Evolutionary conservation across 1,140 invertebrate species (phyloP).

Genomic region (Melipona quadrifasciata): DNA sequence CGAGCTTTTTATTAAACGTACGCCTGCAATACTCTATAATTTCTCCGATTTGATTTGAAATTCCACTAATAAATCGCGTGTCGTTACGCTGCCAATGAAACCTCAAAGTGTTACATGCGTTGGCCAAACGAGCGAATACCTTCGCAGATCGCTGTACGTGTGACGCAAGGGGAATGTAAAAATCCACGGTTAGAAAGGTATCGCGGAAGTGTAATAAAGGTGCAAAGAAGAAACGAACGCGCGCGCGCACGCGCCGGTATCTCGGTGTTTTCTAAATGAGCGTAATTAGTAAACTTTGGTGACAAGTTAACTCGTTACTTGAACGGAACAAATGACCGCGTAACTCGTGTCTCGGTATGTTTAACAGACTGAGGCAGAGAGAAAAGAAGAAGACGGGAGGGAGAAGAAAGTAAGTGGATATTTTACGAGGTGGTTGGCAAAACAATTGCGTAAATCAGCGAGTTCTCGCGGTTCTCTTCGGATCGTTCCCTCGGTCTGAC

Average conservation of each 20-base stretch:
- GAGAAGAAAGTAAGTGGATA: constrained; percentile 43
- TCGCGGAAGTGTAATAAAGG: neutral
- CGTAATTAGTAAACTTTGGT: constrained; percentile 20
- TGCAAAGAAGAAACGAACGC: neutral
- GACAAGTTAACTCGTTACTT: constrained; percentile 17
- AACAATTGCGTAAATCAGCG: constrained; percentile 37
- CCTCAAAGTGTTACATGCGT: too few species aligned
- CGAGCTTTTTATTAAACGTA: too few species aligned
- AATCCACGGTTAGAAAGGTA: neutral
- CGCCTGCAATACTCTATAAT: too few species aligned
- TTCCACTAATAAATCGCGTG: too few species aligned
- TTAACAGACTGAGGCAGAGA: neutral
- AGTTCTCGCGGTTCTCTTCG: neutral
- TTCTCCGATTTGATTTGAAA: too few species aligned
- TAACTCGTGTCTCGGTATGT: neutral
- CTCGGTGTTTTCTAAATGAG: neutral
- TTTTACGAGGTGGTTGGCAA: constrained; percentile 51
- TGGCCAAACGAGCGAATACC: too few species aligned
- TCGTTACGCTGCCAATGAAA: too few species aligned
- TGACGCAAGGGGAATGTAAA: neutral
- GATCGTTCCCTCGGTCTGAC: constrained; percentile 8
- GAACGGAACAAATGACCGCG: neutral
- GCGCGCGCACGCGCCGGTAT: too few species aligned
- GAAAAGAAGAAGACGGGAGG: neutral
- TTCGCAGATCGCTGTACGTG: too few species aligned